Evolutionary conservation across 2,888 invertebrate genomes (phyloP), one percentile per base, ranked within the genome.

Genomic region (Eledona agricola): DNA sequence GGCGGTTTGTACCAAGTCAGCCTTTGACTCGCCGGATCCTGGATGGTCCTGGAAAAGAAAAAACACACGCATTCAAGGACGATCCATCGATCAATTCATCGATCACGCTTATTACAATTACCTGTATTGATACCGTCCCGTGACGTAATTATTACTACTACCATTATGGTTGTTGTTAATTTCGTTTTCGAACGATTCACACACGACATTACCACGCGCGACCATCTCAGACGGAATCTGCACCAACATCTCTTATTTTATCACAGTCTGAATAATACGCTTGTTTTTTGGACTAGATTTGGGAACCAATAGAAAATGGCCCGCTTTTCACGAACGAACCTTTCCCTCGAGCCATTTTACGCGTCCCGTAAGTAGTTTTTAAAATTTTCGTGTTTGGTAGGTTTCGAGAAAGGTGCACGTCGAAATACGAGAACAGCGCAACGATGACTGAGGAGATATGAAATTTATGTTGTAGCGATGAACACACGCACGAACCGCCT

Each of bases 1-100:
- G 96, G 96, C 10, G 94, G 91, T 77, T 96, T 96, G 85, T 94
- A 93, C 97, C 97, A 97, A 29, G 93, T 95, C 70, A 97, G 81
- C 71, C 96, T 85, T 81, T 96, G 96, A 72, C 94, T 94, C 71
- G 95, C 95, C 25, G 96, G 97, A 79, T 97, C 96, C 78, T 96
- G 96, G 72, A 96, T 96, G 76, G 95, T 93, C 91, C 93, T 93
- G 79, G 12, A 77, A 79, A 49, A 50, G 50, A 62, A 38, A 9
- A 4, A 5, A 19, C 4, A 19, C n/a, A 5, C 20, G 7, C 7
- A 4, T 4, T 26, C 5, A 5, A 26, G 5, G 5, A 26, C 5
- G 5, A 19, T 4, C 9, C 46, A 45, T 26, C 23, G 38, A 38
- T 50, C 23, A 35, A 15, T 26, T 20, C 22, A 26, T 37, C 40